Base-by-base conservation (phyloP, 2,888 invertebrate species). In the Nomada ferruginata region DNA sequence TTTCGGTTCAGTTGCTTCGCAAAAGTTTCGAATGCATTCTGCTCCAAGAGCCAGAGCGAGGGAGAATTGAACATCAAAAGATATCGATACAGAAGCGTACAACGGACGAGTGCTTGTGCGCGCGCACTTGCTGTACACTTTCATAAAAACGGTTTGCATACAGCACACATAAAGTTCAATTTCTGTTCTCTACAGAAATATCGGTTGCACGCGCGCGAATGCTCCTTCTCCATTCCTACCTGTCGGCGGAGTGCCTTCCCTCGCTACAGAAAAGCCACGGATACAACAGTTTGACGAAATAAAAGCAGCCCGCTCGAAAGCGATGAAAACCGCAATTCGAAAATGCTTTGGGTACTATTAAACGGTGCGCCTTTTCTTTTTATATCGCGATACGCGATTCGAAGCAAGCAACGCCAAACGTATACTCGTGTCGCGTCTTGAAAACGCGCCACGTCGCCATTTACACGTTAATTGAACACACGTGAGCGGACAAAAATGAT, bases 251-350 rank as follows among this genome's bases (percentile, higher is more conserved):
- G 52, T 53, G 23, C 20, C 52, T 65, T 36, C 20, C 9, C 60
- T 20, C 13, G 23, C 18, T 44, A 44, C 44, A 36, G 44, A 44
- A 70, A 60, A 60, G 70, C n/a, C 44, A 18, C 10, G 13, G 15
- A 11, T 59, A 36, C 20, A 52, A 4, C 20, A 15, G 26, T 29
- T 36, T 3, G 11, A 15, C 50, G 42, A 55, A 75, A 75, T 75
- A 76, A 81, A 73, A 59, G 26, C 36, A 18, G 47, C n/a, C 18
- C 57, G 11, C 13, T 26, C 53, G 36, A 36, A 26, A 66, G 23
- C 74, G 74, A 60, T 66, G 75, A 66, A 71, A 82, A 81, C 75
- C 55, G 66, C 70, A 20, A 75, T 75, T 75, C 55, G 65, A 50
- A 63, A 53, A 53, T 29, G 10, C 42, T 26, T 47, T 42, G 4